phyloP scores from a whole-genome alignment of 2,113 vertebrate genomes.

The Pundamilia nyererei region DNA sequence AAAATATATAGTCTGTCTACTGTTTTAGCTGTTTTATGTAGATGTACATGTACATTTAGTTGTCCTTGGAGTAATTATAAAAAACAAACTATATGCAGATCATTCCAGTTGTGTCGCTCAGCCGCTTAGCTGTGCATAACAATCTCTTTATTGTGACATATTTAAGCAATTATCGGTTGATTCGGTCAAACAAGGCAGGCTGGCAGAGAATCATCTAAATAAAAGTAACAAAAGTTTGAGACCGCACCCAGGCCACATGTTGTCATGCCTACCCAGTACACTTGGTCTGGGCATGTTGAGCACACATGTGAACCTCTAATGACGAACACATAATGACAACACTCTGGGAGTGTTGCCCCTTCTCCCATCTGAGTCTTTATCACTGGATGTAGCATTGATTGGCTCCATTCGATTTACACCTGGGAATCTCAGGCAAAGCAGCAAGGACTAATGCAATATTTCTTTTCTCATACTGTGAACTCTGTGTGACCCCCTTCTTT shows the following conservation, averaged over 20 bases:
- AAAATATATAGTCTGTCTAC: neutral
- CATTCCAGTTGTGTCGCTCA: neutral
- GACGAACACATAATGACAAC: constrained; percentile 17
- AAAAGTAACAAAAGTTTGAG: constrained; percentile 6
- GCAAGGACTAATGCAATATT: neutral
- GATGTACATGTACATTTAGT: neutral
- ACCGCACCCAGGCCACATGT: constrained; percentile 16
- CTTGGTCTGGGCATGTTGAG: constrained; percentile 32
- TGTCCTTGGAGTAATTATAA: neutral
- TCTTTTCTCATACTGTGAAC: neutral
- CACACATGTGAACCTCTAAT: constrained; percentile 40
- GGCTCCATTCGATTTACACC: constrained; percentile 4
- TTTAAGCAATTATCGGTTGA: constrained; percentile 41
- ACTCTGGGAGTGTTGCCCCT: neutral
- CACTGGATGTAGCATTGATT: neutral
- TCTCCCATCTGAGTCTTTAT: neutral
- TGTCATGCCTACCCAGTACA: constrained; percentile 23
- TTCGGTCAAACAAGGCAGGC: constrained; percentile 8
- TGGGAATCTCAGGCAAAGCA: neutral
- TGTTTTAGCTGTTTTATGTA: neutral
- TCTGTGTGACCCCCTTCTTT: neutral
- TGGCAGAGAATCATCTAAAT: constrained; percentile 2
- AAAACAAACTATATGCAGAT: neutral
- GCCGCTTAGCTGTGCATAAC: neutral
- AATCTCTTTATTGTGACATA: constrained; percentile 17